phyloP scores from a whole-genome alignment of 2,113 vertebrate genomes.

The Mesocricetus auratus region DNA sequence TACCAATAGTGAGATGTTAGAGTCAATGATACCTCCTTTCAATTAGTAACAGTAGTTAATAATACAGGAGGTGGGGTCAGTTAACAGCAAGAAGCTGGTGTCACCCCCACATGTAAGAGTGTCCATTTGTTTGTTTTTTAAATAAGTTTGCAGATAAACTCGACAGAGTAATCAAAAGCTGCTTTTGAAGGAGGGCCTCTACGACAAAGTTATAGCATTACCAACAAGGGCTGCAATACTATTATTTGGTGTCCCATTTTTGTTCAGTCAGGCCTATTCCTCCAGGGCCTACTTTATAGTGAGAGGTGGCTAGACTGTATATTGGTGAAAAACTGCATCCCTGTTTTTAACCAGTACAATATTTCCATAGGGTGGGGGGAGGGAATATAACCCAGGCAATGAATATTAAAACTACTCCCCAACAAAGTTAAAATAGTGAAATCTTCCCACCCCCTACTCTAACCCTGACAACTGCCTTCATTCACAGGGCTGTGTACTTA shows the following conservation, averaged over 20 bases:
- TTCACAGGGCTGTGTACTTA: conserved; percentile 39
- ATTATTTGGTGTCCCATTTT: background rate
- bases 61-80: background rate
- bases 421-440: background rate
- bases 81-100: background rate
- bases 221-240: background rate
- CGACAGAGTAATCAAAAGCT: background rate
- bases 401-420: background rate
- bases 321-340: background rate
- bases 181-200: background rate
- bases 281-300: background rate
- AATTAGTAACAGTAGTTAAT: background rate
- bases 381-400: background rate
- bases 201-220: background rate
- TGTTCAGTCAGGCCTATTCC: background rate
- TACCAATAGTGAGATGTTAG: background rate
- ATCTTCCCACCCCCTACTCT: background rate
- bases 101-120: background rate
- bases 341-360: background rate
- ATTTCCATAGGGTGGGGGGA: background rate
- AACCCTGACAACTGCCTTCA: conserved; percentile 43
- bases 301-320: background rate
- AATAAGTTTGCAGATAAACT: background rate
- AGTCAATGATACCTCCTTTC: background rate
- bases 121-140: background rate